Evolutionary conservation across 2,888 invertebrate genomes (phyloP).

Genomic region (Bedellia somnulentella): DNA sequence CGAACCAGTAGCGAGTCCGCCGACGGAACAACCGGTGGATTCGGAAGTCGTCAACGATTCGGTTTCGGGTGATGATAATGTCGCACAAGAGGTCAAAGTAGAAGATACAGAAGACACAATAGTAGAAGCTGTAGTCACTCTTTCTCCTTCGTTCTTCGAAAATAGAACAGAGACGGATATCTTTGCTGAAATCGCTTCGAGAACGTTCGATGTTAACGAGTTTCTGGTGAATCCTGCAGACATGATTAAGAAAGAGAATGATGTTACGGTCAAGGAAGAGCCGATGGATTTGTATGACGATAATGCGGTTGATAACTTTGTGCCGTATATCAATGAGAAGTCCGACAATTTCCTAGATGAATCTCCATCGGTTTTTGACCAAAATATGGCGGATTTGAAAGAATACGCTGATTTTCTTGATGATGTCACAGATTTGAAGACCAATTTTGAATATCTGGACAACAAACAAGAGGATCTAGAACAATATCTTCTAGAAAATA

Average conservation of each 20-base stretch:
- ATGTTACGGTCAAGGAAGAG: conserved; percentile 21
- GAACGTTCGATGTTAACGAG: conserved; percentile 50
- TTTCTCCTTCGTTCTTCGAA: conserved; percentile 34
- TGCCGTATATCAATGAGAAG: conserved; percentile 39
- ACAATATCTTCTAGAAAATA: conserved; percentile 44
- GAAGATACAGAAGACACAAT: conserved; percentile 25
- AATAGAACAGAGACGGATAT: conserved; percentile 38
- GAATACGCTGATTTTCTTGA: conserved; percentile 51
- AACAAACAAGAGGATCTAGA: conserved; percentile 40
- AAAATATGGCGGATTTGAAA: conserved; percentile 60
- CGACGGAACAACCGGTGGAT: conserved; percentile 24
- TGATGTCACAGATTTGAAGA: conserved; percentile 35
- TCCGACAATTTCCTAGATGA: conserved; percentile 31
- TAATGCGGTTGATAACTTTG: conserved; percentile 45
- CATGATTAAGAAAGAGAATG: conserved; percentile 40
- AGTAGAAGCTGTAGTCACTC: conserved; percentile 38
- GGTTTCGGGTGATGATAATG: conserved; percentile 47
- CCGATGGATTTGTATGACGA: conserved; percentile 38
- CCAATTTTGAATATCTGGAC: conserved; percentile 40
- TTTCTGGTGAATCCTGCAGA: conserved; percentile 32
- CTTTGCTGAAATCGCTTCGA: conserved; percentile 37
- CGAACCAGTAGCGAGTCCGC: conserved; percentile 38
- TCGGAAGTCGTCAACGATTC: conserved; percentile 27
- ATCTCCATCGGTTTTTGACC: conserved; percentile 52
- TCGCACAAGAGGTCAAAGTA: conserved; percentile 46